Conservation (phyloP, 2,888 invertebrate species). For the Chrysolina americana region DNA sequence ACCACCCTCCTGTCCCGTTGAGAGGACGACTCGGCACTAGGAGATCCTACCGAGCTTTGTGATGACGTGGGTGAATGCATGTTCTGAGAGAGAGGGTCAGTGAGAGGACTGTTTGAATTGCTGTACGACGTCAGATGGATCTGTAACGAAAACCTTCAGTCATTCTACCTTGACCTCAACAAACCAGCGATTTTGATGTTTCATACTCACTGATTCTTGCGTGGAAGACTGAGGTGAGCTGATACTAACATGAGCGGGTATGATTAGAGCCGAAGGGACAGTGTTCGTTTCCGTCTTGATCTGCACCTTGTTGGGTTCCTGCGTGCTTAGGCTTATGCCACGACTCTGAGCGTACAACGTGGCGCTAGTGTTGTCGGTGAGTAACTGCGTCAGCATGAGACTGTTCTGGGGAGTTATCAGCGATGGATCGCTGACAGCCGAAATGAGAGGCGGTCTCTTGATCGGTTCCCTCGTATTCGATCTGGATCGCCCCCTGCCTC, state of each 20-base stretch:
- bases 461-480: slow-evolving; percentile 72
- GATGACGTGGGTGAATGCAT: slow-evolving; percentile 78
- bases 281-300: slow-evolving; percentile 63
- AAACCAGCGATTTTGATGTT: not conserved
- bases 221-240: slow-evolving; percentile 67
- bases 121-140: slow-evolving; percentile 61
- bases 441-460: slow-evolving; percentile 76
- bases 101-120: slow-evolving; percentile 69
- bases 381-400: slow-evolving; percentile 86
- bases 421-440: slow-evolving; percentile 84
- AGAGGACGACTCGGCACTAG: slow-evolving; percentile 65
- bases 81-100: slow-evolving; percentile 67
- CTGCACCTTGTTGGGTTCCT: slow-evolving; percentile 52
- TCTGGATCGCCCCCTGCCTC: slow-evolving; percentile 70
- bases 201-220: slow-evolving; percentile 60
- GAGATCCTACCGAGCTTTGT: slow-evolving; percentile 67
- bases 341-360: slow-evolving; percentile 53
- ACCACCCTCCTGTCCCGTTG: slow-evolving; percentile 83
- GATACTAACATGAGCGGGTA: slow-evolving; percentile 70
- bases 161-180: not conserved
- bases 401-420: slow-evolving; percentile 74
- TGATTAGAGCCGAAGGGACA: slow-evolving; percentile 67
- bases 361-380: slow-evolving; percentile 67
- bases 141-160: slow-evolving; percentile 50
- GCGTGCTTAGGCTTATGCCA: slow-evolving; percentile 39